Conservation (phyloP, 2,888 invertebrate species). For the Noctuana brunneofusca region DNA sequence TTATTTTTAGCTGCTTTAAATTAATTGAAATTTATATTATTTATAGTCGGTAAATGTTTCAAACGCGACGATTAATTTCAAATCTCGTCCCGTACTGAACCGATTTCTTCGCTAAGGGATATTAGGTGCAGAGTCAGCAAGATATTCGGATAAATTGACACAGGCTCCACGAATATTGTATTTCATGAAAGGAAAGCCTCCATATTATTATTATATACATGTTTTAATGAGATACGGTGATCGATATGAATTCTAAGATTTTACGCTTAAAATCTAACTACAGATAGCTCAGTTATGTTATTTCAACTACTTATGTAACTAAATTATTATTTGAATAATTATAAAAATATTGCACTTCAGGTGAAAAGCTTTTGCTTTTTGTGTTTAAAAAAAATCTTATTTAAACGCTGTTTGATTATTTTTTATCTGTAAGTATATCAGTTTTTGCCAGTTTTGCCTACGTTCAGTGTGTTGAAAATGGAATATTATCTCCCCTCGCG, state of each 20-base stretch:
- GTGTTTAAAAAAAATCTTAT: too few species aligned
- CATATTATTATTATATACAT: constrained; percentile 24
- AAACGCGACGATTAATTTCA: not conserved
- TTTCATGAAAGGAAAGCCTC: constrained; percentile 48
- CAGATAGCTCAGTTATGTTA: too few species aligned
- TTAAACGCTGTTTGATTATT: constrained; percentile 18
- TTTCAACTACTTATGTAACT: too few species aligned
- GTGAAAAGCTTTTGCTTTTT: too few species aligned
- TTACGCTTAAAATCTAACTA: too few species aligned
- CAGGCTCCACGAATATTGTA: constrained; percentile 57
- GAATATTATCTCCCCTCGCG: constrained; percentile 33
- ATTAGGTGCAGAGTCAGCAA: constrained; percentile 62
- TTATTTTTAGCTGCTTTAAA: too few species aligned
- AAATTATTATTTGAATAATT: too few species aligned
- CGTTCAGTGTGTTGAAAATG: constrained; percentile 25
- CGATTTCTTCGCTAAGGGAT: constrained; percentile 19
- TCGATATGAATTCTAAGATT: not conserved
- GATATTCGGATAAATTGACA: constrained; percentile 68
- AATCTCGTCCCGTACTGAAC: not conserved
- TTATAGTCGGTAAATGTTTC: not conserved
- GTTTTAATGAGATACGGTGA: constrained; percentile 28
- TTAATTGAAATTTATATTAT: not conserved
- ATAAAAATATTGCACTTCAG: too few species aligned
- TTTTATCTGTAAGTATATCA: constrained; percentile 26
- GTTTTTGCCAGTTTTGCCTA: too few species aligned